phyloP scores from a whole-genome alignment of 2,888 invertebrate species.

The Eurytoma adleriae region DNA sequence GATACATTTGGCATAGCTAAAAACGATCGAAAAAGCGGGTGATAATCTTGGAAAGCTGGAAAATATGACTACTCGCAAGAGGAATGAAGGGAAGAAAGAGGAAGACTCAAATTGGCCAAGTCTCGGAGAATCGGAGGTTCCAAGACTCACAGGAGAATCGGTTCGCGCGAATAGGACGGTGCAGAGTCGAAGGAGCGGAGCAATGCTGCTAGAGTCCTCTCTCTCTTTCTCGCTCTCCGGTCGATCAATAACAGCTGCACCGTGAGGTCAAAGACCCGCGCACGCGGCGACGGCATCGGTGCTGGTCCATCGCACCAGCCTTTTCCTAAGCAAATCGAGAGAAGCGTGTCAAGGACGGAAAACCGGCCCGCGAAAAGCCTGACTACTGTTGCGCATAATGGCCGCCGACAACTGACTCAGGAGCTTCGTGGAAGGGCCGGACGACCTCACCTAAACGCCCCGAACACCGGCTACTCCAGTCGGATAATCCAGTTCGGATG shows the following conservation, averaged over 20 bases:
- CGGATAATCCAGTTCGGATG: too few species aligned
- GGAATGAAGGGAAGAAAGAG: not conserved
- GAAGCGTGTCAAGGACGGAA: conserved; percentile 26
- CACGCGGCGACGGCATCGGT: not conserved
- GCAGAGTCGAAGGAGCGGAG: conserved; percentile 58
- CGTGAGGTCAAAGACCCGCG: conserved; percentile 69
- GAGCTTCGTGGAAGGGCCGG: too few species aligned
- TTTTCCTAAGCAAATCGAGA: not conserved
- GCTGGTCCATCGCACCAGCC: too few species aligned
- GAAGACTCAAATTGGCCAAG: too few species aligned
- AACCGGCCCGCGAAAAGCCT: too few species aligned
- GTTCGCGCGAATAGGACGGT: not conserved
- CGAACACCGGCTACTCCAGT: too few species aligned
- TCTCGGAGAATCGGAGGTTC: too few species aligned
- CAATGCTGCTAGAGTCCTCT: conserved; percentile 69
- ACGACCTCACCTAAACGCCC: too few species aligned
- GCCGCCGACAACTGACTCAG: too few species aligned
- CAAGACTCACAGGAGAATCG: not conserved
- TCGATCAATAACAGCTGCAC: conserved; percentile 75
- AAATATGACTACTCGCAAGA: not conserved
- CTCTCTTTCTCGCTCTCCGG: conserved; percentile 25
- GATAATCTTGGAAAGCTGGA: not conserved
- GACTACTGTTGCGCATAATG: too few species aligned
- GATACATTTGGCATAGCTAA: too few species aligned
- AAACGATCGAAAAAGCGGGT: too few species aligned